Evolutionary conservation across 2,888 invertebrate species (phyloP).

Genomic region (Scaeva pyrastri): DNA sequence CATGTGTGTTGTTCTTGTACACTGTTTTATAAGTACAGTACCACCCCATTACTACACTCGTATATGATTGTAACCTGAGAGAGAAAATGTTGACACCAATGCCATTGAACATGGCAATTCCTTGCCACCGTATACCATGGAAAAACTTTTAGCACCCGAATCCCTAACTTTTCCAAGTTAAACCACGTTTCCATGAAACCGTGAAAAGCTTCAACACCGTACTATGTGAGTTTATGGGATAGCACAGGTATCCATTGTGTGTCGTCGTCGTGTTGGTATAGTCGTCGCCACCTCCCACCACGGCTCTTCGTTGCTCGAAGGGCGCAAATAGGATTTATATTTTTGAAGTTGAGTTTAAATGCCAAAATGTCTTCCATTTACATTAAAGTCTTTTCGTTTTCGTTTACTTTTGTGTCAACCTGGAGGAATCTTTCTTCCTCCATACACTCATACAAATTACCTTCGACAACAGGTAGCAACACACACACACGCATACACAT

Average conservation of each 20-base stretch:
- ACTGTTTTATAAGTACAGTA: too few relatives aligned
- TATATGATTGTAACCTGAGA: background rate
- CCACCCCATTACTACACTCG: too few relatives aligned
- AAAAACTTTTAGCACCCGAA: constrained; percentile 1
- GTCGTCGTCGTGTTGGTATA: too few relatives aligned
- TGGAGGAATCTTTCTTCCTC: too few relatives aligned
- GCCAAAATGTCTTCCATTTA: constrained; percentile 22
- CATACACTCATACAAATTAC: too few relatives aligned
- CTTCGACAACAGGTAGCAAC: too few relatives aligned
- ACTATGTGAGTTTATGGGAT: background rate
- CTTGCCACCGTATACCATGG: constrained; percentile 1
- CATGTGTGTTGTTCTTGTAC: background rate
- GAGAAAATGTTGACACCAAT: background rate
- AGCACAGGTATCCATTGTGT: background rate
- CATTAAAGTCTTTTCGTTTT: constrained; percentile 17
- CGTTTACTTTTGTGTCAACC: background rate
- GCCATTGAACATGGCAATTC: constrained; percentile 3
- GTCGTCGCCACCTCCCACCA: background rate
- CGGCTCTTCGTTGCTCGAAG: background rate
- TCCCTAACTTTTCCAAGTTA: background rate
- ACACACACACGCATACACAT: too few relatives aligned
- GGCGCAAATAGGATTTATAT: constrained; percentile 24
- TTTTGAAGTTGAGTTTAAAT: constrained; percentile 26
- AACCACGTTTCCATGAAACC: constrained; percentile 12
- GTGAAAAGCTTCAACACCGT: constrained; percentile 14